These are phyloP conservation scores for Hemibagrus guttatus DNA, from an alignment of 2,797 vertebrate genomes.

Conservation along the genomic window DNA sequence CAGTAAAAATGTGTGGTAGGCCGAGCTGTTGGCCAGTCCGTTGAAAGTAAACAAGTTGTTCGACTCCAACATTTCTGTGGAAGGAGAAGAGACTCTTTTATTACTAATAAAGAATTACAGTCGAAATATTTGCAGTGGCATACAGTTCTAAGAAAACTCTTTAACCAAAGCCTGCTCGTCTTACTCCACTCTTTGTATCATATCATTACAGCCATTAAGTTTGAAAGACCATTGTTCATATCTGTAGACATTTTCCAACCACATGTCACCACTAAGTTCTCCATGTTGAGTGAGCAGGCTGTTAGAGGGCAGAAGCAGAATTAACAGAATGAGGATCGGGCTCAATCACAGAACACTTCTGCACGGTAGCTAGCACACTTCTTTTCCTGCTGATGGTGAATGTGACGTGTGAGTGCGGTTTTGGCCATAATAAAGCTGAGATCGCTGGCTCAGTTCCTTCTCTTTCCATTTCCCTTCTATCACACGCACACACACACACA, in stretches of 20 bases:
- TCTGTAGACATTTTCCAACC: constrained; percentile 47
- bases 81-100: constrained; percentile 54
- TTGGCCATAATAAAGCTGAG: constrained; percentile 38
- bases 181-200: constrained; percentile 24
- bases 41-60: constrained; percentile 92
- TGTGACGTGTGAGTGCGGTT: constrained; percentile 45
- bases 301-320: constrained; percentile 27
- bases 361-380: constrained; percentile 10
- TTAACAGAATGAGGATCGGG: constrained; percentile 25
- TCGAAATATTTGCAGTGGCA: constrained; percentile 17
- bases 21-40: constrained; percentile 90
- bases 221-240: constrained; percentile 34
- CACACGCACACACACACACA: constrained; percentile 9
- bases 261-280: constrained; percentile 23
- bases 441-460: constrained; percentile 34
- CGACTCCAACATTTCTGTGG: constrained; percentile 95
- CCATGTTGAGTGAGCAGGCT: constrained; percentile 24
- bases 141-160: constrained; percentile 29
- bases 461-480: constrained; percentile 18
- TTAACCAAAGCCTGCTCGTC: constrained; percentile 31
- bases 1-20: constrained; percentile 94
- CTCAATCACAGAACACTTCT: constrained; percentile 18
- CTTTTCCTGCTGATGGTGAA: constrained; percentile 25
- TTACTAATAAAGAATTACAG: constrained; percentile 22
- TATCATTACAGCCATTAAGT: constrained; percentile 40